Evolutionary conservation across 2,888 invertebrate species (phyloP).

Genomic region (Eumacrocentrus americanus): DNA sequence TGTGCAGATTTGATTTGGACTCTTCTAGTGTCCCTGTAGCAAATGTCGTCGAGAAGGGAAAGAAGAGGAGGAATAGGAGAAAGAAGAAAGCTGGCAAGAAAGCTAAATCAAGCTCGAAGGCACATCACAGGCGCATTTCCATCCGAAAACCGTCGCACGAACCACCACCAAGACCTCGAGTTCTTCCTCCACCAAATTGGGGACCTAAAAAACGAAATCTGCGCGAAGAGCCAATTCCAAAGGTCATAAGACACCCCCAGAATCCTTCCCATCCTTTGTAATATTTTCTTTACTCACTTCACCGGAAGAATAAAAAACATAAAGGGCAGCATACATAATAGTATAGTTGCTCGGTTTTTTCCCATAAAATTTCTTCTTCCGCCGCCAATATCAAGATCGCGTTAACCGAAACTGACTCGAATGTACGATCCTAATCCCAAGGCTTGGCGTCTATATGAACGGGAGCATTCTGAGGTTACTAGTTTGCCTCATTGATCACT

Average conservation of each 20-base stretch:
- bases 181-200: constrained; percentile 45
- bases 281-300: neutral
- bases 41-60: neutral
- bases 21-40: neutral
- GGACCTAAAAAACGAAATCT: constrained; percentile 42
- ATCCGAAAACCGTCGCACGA: constrained; percentile 25
- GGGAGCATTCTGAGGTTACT: constrained; percentile 27
- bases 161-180: constrained; percentile 38
- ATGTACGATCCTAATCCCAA: constrained; percentile 40
- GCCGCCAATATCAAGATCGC: constrained; percentile 42
- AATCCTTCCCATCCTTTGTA: neutral
- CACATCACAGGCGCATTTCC: constrained; percentile 16
- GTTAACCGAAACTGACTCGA: constrained; percentile 46
- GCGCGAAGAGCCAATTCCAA: constrained; percentile 46
- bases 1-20: constrained; percentile 39
- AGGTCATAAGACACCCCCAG: constrained; percentile 40
- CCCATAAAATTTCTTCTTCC: constrained; percentile 52
- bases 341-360: constrained; percentile 35
- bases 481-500: constrained; percentile 38
- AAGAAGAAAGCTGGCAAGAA: constrained; percentile 20
- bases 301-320: too few species aligned
- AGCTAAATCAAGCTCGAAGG: constrained; percentile 20
- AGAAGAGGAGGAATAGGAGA: constrained; percentile 22
- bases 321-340: too few species aligned
- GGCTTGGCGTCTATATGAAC: constrained; percentile 19